Evolutionary conservation across 2,113 vertebrate genomes (phyloP).

Genomic region (Ciconia maguari): DNA sequence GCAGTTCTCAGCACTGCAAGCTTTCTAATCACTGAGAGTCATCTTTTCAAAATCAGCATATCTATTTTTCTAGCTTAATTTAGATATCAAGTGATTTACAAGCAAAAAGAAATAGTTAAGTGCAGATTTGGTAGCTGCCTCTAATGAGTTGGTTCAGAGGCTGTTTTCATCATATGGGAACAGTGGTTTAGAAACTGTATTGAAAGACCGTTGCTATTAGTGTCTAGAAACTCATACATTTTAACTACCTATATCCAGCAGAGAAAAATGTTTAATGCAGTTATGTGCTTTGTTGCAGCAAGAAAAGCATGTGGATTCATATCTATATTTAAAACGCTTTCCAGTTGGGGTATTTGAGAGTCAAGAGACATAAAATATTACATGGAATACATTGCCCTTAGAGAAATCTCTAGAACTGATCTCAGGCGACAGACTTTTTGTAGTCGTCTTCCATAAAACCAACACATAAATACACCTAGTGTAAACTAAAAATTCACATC

Average conservation of each 20-base stretch:
- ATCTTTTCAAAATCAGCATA: background rate
- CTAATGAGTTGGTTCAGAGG: background rate
- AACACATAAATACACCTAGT: background rate
- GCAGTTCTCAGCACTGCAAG: background rate
- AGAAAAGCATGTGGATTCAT: background rate
- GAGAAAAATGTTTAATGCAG: background rate
- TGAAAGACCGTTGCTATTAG: background rate
- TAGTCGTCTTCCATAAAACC: background rate
- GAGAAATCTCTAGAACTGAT: background rate
- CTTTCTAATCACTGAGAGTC: background rate
- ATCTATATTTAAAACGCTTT: background rate
- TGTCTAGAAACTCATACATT: background rate
- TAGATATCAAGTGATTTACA: background rate
- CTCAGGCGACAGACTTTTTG: background rate
- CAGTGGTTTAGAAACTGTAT: background rate
- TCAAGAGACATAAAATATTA: background rate
- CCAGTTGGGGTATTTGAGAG: background rate
- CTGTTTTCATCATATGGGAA: background rate
- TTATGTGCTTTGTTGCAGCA: background rate
- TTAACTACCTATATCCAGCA: background rate
- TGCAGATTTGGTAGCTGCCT: background rate
- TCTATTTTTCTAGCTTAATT: background rate
- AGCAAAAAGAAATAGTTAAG: background rate
- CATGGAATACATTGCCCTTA: background rate
- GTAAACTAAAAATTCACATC: background rate